Conservation (phyloP, 2,113 vertebrate genomes). For the Vidua chalybeata region DNA sequence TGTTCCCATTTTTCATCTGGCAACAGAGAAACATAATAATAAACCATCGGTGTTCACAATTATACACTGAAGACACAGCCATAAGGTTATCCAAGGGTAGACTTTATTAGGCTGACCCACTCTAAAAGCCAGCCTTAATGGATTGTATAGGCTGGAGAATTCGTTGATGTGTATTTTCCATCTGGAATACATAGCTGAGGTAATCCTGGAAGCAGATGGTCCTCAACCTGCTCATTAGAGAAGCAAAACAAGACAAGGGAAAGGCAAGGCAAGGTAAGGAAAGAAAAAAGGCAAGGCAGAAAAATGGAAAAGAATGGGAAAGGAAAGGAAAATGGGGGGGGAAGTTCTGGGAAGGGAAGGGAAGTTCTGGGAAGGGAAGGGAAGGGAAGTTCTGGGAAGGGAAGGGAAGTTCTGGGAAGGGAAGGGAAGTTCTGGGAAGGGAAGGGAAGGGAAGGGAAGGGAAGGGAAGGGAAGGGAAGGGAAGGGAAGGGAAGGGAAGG, state of each 20-base stretch:
- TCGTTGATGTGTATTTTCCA: conserved; percentile 22
- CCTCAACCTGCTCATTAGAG: background rate
- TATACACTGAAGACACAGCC: background rate
- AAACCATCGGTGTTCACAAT: background rate
- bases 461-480: background rate
- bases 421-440: no score
- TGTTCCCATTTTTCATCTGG: background rate
- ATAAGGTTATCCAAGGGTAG: background rate
- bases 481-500: background rate
- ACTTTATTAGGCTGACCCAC: background rate
- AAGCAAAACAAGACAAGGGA: background rate
- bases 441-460: no score
- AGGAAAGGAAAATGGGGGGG: background rate
- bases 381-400: no score
- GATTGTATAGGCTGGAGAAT: background rate
- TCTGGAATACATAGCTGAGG: conserved; percentile 11
- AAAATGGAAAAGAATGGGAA: background rate
- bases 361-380: background rate
- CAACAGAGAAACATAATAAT: background rate
- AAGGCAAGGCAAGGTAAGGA: background rate
- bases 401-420: no score
- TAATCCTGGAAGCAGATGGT: background rate
- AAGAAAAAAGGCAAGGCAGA: no score
- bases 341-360: no score
- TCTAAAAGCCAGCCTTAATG: background rate